Percentiles rank a stretch among this genome's conserved stretches.
These are phyloP conservation scores for Eulemur mongoz DNA, from an alignment of 2,797 vertebrate genomes.

Conservation along the genomic window DNA sequence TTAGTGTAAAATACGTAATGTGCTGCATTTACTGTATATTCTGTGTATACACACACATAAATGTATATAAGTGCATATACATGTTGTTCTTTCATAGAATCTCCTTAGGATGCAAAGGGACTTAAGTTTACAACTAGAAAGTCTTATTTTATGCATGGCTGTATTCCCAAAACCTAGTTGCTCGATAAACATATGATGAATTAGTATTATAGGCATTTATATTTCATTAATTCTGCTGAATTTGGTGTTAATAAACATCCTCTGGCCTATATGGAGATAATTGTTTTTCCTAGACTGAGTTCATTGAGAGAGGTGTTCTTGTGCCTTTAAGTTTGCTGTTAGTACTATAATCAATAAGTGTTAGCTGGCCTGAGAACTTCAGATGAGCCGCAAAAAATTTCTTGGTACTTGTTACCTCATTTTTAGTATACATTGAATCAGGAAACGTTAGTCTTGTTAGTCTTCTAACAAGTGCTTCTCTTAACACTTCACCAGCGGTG, in stretches of 20 bases:
- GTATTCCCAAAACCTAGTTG: neutral
- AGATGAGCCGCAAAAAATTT: constrained; percentile 16
- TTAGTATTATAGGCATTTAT: neutral
- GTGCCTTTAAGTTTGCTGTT: constrained; percentile 11
- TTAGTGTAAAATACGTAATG: neutral
- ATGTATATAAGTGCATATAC: neutral
- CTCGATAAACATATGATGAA: neutral
- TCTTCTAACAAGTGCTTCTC: neutral
- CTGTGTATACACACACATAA: neutral
- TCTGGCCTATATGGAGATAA: neutral
- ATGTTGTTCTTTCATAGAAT: neutral
- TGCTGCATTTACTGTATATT: neutral
- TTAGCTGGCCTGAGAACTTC: constrained; percentile 4
- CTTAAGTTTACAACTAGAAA: neutral
- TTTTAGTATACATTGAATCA: neutral
- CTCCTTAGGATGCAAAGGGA: neutral
- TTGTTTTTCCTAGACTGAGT: constrained; percentile 34
- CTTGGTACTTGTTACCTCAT: neutral
- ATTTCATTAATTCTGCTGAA: constrained; percentile 21
- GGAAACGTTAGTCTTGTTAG: neutral
- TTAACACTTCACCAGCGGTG: too few relatives aligned
- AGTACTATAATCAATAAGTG: constrained; percentile 8
- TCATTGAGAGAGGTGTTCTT: constrained; percentile 33
- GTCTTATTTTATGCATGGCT: neutral
- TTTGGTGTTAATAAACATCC: constrained; percentile 11